Evolutionary conservation across 2,113 vertebrate species (phyloP).

Genomic region (Sebastes fasciatus): DNA sequence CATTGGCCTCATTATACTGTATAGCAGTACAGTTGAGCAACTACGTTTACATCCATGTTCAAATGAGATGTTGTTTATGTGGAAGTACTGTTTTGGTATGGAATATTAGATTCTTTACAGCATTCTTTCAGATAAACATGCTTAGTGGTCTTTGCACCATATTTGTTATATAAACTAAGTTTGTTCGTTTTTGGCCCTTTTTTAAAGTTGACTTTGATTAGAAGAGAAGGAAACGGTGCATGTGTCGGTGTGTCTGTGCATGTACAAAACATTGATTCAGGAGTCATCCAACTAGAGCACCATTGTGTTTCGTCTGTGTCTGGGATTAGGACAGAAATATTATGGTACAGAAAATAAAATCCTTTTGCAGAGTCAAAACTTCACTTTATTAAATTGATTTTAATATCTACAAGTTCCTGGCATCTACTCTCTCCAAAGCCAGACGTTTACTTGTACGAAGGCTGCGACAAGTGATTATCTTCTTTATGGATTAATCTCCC

Average conservation of each 20-base stretch:
- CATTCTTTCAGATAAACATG: not conserved
- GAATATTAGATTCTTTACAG: not conserved
- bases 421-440: not conserved
- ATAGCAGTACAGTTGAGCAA: not conserved
- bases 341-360: not conserved
- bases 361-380: too few species aligned
- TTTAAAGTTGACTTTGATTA: slow-evolving; percentile 16
- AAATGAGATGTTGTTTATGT: not conserved
- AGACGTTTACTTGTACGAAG: too few species aligned
- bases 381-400: not conserved
- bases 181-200: not conserved
- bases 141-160: too few species aligned
- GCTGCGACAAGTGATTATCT: not conserved
- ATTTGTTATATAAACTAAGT: not conserved
- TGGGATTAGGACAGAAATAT: not conserved
- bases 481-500: not conserved
- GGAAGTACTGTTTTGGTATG: not conserved
- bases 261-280: slow-evolving; percentile 27
- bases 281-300: not conserved
- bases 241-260: not conserved
- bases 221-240: not conserved
- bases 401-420: not conserved
- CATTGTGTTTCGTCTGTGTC: not conserved
- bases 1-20: slow-evolving; percentile 23
- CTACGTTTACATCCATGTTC: not conserved